Conservation (phyloP, 23 tunicate species). For the Phallusia fumigata region DNA sequence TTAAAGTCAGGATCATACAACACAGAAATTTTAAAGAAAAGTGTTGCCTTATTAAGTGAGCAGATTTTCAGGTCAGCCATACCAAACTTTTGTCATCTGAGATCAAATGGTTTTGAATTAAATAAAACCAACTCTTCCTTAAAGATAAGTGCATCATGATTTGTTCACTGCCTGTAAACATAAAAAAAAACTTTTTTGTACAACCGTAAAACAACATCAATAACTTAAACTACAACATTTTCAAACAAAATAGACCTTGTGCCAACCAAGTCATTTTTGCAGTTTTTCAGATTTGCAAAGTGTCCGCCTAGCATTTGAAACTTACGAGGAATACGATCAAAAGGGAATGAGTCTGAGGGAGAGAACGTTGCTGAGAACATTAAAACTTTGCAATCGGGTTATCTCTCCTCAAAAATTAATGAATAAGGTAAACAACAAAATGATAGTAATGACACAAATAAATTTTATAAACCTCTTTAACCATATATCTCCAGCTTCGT, state of each 20-base stretch:
- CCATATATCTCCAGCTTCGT: slow-evolving; percentile 51
- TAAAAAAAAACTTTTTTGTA: too few relatives aligned
- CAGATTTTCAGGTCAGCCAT: slow-evolving; percentile 25
- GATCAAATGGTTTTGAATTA: too few relatives aligned
- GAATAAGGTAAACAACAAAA: slow-evolving; percentile 65
- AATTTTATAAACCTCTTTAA: too few relatives aligned
- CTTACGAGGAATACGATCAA: slow-evolving; percentile 78
- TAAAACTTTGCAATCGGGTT: slow-evolving; percentile 68
- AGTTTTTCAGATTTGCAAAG: slow-evolving; percentile 62
- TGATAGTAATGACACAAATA: not conserved
- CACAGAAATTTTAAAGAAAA: slow-evolving; percentile 40
- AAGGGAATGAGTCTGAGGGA: slow-evolving; percentile 62
- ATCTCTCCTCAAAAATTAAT: slow-evolving; percentile 56
- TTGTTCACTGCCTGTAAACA: too few relatives aligned
- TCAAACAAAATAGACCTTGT: too few relatives aligned
- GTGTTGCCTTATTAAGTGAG: slow-evolving; percentile 26
- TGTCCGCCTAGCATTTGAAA: slow-evolving; percentile 70
- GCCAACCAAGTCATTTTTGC: not conserved
- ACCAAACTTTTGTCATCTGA: not conserved
- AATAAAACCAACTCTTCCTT: too few relatives aligned
- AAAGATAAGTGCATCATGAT: too few relatives aligned
- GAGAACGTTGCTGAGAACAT: slow-evolving; percentile 45
- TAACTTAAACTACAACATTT: too few relatives aligned
- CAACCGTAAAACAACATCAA: too few relatives aligned
- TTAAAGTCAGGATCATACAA: slow-evolving; percentile 72